Percentiles rank a stretch among this genome's conserved stretches.
Evolutionary conservation across 2,797 vertebrate species (phyloP).

Genomic region (Scleropages formosus): DNA sequence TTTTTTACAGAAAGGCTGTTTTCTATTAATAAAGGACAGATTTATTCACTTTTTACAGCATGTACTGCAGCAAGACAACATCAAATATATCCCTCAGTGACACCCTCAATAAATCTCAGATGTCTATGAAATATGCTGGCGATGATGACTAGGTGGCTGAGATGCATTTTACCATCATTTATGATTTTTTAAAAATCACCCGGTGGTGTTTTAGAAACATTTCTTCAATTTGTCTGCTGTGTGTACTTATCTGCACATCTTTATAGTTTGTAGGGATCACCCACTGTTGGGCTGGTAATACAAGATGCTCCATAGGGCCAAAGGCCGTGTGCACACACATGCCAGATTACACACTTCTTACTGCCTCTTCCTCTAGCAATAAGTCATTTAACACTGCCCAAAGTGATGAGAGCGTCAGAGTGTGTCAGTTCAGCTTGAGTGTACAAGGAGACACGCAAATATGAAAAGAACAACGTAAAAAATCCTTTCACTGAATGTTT

Average conservation of each 20-base stretch:
- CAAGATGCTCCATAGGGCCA: no score
- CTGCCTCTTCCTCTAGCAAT: no score
- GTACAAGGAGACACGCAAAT: neutral
- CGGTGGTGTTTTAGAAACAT: no score
- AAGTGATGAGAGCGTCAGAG: no score
- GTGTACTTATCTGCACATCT: neutral
- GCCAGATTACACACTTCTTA: no score
- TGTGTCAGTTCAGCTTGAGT: neutral
- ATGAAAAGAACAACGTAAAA: neutral
- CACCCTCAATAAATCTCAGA: neutral
- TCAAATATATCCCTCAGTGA: neutral
- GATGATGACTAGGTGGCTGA: neutral
- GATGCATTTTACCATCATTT: neutral
- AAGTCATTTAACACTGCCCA: no score
- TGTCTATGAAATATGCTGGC: neutral
- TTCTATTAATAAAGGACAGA: neutral
- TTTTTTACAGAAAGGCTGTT: neutral
- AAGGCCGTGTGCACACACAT: no score
- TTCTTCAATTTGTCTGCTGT: neutral
- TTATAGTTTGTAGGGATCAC: no score
- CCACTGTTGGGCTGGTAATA: no score
- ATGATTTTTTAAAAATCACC: no score
- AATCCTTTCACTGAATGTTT: neutral
- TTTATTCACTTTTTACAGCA: neutral
- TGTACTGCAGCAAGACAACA: neutral